Evolutionary conservation across 2,113 vertebrate genomes (phyloP).

Genomic region (Herpetotheres cachinnans): DNA sequence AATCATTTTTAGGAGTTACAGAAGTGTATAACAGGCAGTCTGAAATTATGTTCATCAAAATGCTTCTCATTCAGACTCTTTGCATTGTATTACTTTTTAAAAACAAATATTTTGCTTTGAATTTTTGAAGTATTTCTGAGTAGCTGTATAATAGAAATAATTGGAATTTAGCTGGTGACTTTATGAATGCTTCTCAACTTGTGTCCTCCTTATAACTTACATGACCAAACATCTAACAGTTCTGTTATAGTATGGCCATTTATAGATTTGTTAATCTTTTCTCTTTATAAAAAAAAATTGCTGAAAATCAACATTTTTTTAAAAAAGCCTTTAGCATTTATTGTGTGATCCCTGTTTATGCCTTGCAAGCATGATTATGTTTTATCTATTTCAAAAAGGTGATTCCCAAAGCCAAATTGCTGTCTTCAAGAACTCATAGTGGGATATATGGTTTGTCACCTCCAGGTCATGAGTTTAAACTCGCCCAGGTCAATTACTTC

Average conservation of each 20-base stretch:
- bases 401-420: not conserved
- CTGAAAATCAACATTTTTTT: not conserved
- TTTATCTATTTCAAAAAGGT: not conserved
- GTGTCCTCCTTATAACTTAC: not conserved
- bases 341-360: not conserved
- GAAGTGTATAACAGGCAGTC: not conserved
- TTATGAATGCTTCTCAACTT: not conserved
- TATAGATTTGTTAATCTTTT: not conserved
- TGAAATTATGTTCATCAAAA: not conserved
- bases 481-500: not conserved
- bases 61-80: not conserved
- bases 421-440: not conserved
- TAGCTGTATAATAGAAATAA: not conserved
- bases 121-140: not conserved
- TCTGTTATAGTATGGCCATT: not conserved
- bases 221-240: not conserved
- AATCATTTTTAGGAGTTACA: not conserved
- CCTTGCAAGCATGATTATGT: not conserved
- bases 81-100: not conserved
- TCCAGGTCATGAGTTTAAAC: not conserved
- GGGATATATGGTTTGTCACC: not conserved
- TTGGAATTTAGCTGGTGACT: not conserved
- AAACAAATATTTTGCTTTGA: not conserved
- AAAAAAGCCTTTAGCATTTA: not conserved
- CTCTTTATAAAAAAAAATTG: not conserved